A percentile compares a stretch with the other conserved stretches of the same genome.
Evolutionary conservation across 2,888 invertebrate species (phyloP).

Genomic region (Bugulina stolonifera): DNA sequence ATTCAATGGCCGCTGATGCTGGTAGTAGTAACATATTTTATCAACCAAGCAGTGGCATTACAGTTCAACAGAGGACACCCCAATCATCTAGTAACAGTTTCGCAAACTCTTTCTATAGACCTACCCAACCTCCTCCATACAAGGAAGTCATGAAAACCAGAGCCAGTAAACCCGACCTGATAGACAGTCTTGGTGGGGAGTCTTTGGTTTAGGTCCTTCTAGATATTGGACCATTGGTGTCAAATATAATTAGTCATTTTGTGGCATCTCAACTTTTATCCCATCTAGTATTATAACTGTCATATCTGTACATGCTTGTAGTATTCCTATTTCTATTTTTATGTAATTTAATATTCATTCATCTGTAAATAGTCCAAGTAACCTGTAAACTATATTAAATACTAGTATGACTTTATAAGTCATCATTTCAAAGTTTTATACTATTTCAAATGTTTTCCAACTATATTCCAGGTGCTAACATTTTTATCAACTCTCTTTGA

Average conservation of each 20-base stretch:
- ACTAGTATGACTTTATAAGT: no score
- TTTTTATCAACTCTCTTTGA: neutral
- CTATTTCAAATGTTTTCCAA: neutral
- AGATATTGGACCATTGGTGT: no score
- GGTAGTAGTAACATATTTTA: neutral
- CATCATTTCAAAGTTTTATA: no score
- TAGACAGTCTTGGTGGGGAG: constrained; percentile 15
- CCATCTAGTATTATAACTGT: neutral
- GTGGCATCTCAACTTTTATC: no score
- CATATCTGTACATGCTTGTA: neutral
- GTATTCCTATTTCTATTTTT: neutral
- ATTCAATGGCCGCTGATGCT: neutral
- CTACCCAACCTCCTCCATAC: constrained; percentile 43
- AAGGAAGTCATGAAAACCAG: constrained; percentile 39
- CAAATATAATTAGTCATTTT: no score
- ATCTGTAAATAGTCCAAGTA: no score
- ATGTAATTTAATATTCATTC: no score
- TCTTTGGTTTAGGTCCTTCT: constrained; percentile 19
- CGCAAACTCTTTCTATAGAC: constrained; percentile 31
- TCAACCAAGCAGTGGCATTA: constrained; percentile 21
- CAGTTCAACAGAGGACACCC: neutral
- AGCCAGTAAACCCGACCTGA: constrained; percentile 2
- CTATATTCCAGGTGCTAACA: constrained; percentile 24
- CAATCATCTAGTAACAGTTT: neutral
- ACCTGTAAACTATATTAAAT: no score